Evolutionary conservation across 2,888 invertebrate genomes (phyloP).

Genomic region (Nasonovia ribisnigri): DNA sequence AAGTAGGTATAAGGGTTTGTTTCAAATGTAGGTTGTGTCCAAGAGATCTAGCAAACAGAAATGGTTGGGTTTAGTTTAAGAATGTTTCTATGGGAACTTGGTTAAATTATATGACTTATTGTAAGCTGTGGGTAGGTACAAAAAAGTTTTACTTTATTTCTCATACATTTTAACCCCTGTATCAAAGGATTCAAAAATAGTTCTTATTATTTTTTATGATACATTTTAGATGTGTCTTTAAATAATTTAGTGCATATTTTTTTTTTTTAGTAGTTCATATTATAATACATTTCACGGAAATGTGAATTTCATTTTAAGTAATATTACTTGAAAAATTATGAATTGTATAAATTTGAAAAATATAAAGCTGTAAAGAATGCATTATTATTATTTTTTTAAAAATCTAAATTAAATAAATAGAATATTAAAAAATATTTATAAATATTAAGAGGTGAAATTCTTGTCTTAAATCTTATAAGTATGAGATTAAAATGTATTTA

Average conservation of each 20-base stretch:
- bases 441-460: neutral
- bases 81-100: neutral
- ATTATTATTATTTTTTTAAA: neutral
- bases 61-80: neutral
- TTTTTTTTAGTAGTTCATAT: neutral
- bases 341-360: neutral
- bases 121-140: neutral
- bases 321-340: neutral
- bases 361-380: neutral
- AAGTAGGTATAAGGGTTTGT: conserved; percentile 5
- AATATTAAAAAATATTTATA: neutral
- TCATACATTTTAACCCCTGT: too few relatives aligned
- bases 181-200: neutral
- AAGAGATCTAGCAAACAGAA: neutral
- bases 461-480: neutral
- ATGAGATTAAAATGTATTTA: neutral
- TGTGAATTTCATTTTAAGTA: neutral
- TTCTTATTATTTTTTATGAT: neutral
- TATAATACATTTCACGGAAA: neutral
- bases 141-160: neutral
- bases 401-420: neutral
- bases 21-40: neutral
- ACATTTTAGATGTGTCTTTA: neutral
- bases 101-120: neutral
- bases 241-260: neutral